Conservation (phyloP, 2,888 invertebrate genomes). For the Clusia tigrina region DNA sequence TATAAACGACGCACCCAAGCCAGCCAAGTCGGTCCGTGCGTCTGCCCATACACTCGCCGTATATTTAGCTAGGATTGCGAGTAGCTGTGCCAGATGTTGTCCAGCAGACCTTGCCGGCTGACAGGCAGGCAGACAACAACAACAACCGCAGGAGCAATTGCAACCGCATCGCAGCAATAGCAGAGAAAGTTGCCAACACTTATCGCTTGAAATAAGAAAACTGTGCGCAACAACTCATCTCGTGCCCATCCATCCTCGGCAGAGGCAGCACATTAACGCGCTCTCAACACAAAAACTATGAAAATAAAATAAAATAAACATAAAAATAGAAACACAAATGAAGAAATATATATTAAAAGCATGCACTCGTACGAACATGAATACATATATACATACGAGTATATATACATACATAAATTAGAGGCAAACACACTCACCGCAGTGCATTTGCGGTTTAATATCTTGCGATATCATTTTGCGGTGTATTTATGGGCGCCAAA, state of each 20-base stretch:
- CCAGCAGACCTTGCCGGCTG: background rate
- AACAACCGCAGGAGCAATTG: background rate
- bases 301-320: background rate
- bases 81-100: background rate
- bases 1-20: constrained; percentile 38
- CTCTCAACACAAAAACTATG: background rate
- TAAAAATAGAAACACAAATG: background rate
- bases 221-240: background rate
- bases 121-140: background rate
- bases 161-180: too few species aligned
- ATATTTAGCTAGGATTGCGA: background rate
- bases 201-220: background rate
- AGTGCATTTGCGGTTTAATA: background rate
- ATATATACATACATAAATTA: background rate
- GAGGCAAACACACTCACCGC: background rate
- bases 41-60: background rate
- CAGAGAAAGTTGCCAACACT: background rate
- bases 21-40: constrained; percentile 10
- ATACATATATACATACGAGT: too few species aligned
- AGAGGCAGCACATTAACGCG: background rate
- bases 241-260: background rate
- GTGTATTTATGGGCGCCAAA: background rate
- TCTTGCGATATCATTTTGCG: background rate
- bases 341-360: background rate
- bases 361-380: background rate